A percentile compares a stretch with the other conserved stretches of the same genome.
Conservation (phyloP, 37 sponge, comb jelly and placozoan genomes). For the Chondrilla cf. caribensis region DNA sequence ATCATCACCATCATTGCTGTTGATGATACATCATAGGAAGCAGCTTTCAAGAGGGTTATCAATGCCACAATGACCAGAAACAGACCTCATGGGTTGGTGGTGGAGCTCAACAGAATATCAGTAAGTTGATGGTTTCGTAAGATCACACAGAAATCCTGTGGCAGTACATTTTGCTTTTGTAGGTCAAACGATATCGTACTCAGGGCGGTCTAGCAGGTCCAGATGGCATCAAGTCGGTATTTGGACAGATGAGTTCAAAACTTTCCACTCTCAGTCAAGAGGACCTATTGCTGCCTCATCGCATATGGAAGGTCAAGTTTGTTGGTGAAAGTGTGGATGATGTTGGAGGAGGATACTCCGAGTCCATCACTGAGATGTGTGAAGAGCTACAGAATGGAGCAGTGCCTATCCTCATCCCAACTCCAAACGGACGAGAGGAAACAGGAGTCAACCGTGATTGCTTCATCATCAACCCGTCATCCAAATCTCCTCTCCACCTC, state of each 20-base stretch:
- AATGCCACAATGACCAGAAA: constrained; percentile 92
- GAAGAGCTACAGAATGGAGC: constrained; percentile 93
- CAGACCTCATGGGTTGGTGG: constrained; percentile 84
- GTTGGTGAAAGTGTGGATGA: constrained; percentile 97
- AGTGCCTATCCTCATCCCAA: constrained; percentile 84
- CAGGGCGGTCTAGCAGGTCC: constrained; percentile 64
- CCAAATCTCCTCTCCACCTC: constrained; percentile 66
- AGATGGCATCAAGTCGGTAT: constrained; percentile 79
- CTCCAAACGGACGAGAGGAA: constrained; percentile 93
- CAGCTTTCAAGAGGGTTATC: constrained; percentile 81
- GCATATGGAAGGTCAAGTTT: constrained; percentile 98
- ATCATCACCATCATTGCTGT: too few relatives aligned
- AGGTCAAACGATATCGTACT: constrained; percentile 24
- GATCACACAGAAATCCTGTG: too few relatives aligned
- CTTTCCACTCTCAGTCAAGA: constrained; percentile 64
- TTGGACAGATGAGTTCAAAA: constrained; percentile 88
- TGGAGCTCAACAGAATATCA: constrained; percentile 89
- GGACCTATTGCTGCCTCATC: constrained; percentile 76
- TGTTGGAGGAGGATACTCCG: constrained; percentile 93
- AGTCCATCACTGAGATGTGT: constrained; percentile 96
- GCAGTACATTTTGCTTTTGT: not conserved
- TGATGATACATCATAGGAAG: too few relatives aligned
- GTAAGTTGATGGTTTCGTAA: constrained; percentile 33
- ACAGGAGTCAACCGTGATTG: constrained; percentile 95
- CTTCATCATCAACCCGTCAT: constrained; percentile 86